Evolutionary conservation across 2,113 vertebrate genomes (phyloP).

Genomic region (Silurus glanis): DNA sequence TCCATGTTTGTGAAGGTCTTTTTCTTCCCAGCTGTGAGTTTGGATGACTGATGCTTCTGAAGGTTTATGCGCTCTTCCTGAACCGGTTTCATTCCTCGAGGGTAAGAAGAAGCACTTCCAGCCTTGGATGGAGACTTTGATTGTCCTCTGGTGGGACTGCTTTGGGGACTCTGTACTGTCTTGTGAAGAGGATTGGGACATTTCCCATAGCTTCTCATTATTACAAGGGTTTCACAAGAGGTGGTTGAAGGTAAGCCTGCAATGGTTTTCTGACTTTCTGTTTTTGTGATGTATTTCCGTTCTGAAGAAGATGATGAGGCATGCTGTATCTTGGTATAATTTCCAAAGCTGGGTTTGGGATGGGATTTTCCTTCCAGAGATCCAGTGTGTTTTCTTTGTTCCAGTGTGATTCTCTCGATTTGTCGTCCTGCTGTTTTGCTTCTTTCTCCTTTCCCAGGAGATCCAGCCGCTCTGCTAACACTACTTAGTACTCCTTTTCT

Average conservation of each 20-base stretch:
- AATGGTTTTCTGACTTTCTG: slow-evolving; percentile 77
- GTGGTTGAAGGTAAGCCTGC: slow-evolving; percentile 65
- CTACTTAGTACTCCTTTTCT: slow-evolving; percentile 27
- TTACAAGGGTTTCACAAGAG: slow-evolving; percentile 67
- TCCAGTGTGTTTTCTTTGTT: slow-evolving; percentile 68
- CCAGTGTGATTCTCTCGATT: slow-evolving; percentile 60
- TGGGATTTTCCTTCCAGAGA: slow-evolving; percentile 64
- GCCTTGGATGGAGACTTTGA: slow-evolving; percentile 83
- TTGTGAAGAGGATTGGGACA: slow-evolving; percentile 65
- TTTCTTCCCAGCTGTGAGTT: slow-evolving; percentile 70
- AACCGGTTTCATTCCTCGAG: slow-evolving; percentile 59
- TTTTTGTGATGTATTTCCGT: slow-evolving; percentile 71
- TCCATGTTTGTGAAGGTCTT: slow-evolving; percentile 66
- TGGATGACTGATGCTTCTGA: slow-evolving; percentile 65
- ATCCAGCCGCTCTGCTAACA: slow-evolving; percentile 41
- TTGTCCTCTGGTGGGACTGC: slow-evolving; percentile 79
- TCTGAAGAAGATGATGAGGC: slow-evolving; percentile 57
- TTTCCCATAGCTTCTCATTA: slow-evolving; percentile 78
- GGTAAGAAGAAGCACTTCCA: slow-evolving; percentile 55
- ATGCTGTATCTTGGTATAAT: slow-evolving; percentile 70
- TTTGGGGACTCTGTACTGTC: slow-evolving; percentile 68
- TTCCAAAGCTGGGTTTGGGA: slow-evolving; percentile 71
- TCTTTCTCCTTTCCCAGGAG: slow-evolving; percentile 52
- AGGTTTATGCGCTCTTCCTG: slow-evolving; percentile 56
- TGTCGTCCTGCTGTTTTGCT: slow-evolving; percentile 64